Evolutionary conservation across 2,797 vertebrate species (phyloP), one percentile per base, ranked within the genome.

Genomic region (Eospalax fontanierii): DNA sequence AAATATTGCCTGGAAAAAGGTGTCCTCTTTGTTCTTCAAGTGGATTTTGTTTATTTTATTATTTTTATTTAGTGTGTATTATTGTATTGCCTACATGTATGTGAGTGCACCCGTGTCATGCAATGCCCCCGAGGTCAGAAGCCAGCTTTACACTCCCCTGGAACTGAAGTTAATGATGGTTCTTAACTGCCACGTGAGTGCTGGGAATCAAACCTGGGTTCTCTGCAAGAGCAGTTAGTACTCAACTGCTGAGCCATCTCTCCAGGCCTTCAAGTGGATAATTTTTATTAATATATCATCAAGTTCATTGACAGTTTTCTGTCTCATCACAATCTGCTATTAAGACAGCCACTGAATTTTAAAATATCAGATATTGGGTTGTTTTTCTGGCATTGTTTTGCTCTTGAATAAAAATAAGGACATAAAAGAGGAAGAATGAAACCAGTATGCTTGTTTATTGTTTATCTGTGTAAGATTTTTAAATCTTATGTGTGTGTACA

Each of bases 261-360:
- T n/a, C n/a, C n/a, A n/a, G n/a, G n/a, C n/a, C n/a, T n/a, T n/a
- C n/a, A n/a, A n/a, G 46, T 50, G 46, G 46, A 50, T 50, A 50
- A 50, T 50, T 50, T 50, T 50, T 90, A 6, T 94, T 95, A 40
- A 66, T 68, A 19, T 80, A 12, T 80, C 2, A 12, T 80, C 2
- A 95, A 46, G 38, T 50, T 87, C 63, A 66, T 50, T 85, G 81
- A 35, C 6, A 40, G 12, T 71, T 89, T 81, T 46, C 26, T 63
- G 43, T 79, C 95, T 78, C 1, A 68, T 91, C 46, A 95, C 35
- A 43, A 76, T 90, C 21, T 82, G 74, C 59, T 82, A 18, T 22
- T 74, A 71, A 95, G 65, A 83, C 4, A 82, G 78, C 66, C 0
- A 8, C 22, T 76, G 33, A 84, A 73, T 87, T 93, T 91, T 76